Evolutionary conservation across 2,888 invertebrate genomes (phyloP).

Genomic region (Dichetophora obliterata): DNA sequence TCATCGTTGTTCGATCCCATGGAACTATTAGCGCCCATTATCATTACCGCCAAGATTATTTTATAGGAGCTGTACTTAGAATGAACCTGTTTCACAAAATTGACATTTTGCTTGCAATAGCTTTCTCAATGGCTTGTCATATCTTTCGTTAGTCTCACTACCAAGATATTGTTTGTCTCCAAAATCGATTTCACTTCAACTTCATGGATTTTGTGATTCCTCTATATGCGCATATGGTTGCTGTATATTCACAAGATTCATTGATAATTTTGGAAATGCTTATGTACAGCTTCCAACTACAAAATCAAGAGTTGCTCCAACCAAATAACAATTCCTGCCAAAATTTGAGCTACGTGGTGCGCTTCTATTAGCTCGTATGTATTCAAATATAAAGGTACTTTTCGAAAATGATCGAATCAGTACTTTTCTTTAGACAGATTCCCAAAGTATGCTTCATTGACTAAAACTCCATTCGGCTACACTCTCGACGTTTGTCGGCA

Average conservation of each 20-base stretch:
- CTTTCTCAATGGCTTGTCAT: too few relatives aligned
- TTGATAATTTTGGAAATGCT: too few relatives aligned
- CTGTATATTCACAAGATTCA: neutral
- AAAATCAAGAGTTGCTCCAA: constrained; percentile 36
- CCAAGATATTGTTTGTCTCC: too few relatives aligned
- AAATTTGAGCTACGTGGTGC: too few relatives aligned
- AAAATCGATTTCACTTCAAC: too few relatives aligned
- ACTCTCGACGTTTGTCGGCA: neutral
- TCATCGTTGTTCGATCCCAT: constrained; percentile 41
- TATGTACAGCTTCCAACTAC: neutral
- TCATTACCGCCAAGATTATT: constrained; percentile 21
- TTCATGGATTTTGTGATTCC: constrained; percentile 42
- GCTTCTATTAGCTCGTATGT: too few relatives aligned
- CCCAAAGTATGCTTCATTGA: constrained; percentile 46
- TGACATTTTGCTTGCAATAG: constrained; percentile 17
- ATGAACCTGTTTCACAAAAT: neutral
- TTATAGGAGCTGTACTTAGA: constrained; percentile 27
- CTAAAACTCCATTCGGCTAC: constrained; percentile 42
- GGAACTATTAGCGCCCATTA: constrained; percentile 1
- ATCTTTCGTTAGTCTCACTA: too few relatives aligned
- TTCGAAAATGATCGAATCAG: too few relatives aligned
- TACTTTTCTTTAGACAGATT: neutral
- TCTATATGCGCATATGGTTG: constrained; percentile 40
- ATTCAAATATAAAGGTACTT: too few relatives aligned
- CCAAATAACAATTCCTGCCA: constrained; percentile 13